Conservation (phyloP, 1,140 invertebrate species). For the Hyles euphorbiae region DNA sequence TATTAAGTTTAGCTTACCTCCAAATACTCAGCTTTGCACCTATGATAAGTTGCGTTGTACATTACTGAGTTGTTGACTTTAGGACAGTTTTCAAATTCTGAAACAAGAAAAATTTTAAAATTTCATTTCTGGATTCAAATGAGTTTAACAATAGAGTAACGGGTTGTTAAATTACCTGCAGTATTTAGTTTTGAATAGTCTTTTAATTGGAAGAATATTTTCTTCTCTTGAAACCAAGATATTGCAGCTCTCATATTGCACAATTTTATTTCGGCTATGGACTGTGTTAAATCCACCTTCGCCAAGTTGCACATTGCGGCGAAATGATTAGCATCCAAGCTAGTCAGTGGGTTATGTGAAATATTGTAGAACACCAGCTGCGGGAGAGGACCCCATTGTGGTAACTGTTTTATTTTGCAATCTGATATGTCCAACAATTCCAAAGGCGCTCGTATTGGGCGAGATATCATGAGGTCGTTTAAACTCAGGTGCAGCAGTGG, state of each 20-base stretch:
- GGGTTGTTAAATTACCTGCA: slow-evolving; percentile 36
- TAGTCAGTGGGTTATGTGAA: slow-evolving; percentile 58
- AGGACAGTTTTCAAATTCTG: slow-evolving; percentile 54
- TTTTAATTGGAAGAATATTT: slow-evolving; percentile 50
- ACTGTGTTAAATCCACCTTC: slow-evolving; percentile 63
- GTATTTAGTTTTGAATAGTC: slow-evolving; percentile 57
- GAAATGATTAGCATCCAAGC: slow-evolving; percentile 47
- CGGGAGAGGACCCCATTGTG: slow-evolving; percentile 74
- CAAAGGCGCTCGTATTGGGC: slow-evolving; percentile 74
- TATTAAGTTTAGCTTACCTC: slow-evolving; percentile 27
- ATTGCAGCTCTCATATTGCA: slow-evolving; percentile 56
- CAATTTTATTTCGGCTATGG: slow-evolving; percentile 43
- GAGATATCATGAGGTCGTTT: slow-evolving; percentile 58
- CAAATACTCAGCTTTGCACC: slow-evolving; percentile 42
- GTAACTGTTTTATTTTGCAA: slow-evolving; percentile 71
- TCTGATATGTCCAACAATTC: slow-evolving; percentile 76
- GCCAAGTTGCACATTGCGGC: slow-evolving; percentile 62
- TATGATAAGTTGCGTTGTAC: slow-evolving; percentile 40
- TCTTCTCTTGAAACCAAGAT: slow-evolving; percentile 57
- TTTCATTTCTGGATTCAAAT: not conserved
- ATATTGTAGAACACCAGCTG: slow-evolving; percentile 64
- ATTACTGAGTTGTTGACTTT: slow-evolving; percentile 25
- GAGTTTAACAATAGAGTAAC: not conserved
- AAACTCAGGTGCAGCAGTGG: slow-evolving; percentile 62
- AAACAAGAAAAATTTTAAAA: slow-evolving; percentile 16